Conservation (phyloP, 2,888 invertebrate genomes). For the Cephalotes varians region DNA sequence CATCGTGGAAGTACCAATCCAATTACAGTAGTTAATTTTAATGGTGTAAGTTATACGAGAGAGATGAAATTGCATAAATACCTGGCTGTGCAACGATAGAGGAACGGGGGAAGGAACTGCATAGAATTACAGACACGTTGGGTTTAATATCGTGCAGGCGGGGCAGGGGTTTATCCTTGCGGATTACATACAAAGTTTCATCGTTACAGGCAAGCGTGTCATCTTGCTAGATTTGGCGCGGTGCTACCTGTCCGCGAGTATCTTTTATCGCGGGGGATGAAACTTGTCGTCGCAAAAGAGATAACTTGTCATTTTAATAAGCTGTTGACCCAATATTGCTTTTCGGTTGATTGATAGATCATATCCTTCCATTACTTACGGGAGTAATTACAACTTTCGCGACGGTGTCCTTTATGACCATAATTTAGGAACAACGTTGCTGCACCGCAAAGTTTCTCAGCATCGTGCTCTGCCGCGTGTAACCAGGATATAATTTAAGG, state of each 20-base stretch:
- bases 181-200: slow-evolving; percentile 69
- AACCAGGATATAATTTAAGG: neutral
- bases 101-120: neutral
- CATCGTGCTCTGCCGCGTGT: neutral
- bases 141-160: slow-evolving; percentile 61
- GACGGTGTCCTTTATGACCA: neutral
- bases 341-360: slow-evolving; percentile 32
- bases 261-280: slow-evolving; percentile 41
- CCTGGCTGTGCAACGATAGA: neutral
- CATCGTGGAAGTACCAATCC: slow-evolving; percentile 11
- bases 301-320: slow-evolving; percentile 38
- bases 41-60: slow-evolving; percentile 34
- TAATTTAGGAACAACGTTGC: slow-evolving; percentile 22
- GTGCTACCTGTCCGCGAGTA: slow-evolving; percentile 28
- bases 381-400: slow-evolving; percentile 38
- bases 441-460: slow-evolving; percentile 25
- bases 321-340: slow-evolving; percentile 19
- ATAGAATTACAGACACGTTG: slow-evolving; percentile 26
- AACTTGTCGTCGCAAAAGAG: slow-evolving; percentile 48
- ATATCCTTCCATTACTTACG: slow-evolving; percentile 31
- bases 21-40: slow-evolving; percentile 45
- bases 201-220: slow-evolving; percentile 62
- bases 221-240: slow-evolving; percentile 35
- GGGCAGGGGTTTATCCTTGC: slow-evolving; percentile 25
- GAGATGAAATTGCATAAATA: slow-evolving; percentile 49